A percentile compares a stretch with the other conserved stretches of the same genome.
These are phyloP conservation scores for Ceyx margarethae DNA, from an alignment of 2,113 vertebrate genomes.

Conservation along the genomic window DNA sequence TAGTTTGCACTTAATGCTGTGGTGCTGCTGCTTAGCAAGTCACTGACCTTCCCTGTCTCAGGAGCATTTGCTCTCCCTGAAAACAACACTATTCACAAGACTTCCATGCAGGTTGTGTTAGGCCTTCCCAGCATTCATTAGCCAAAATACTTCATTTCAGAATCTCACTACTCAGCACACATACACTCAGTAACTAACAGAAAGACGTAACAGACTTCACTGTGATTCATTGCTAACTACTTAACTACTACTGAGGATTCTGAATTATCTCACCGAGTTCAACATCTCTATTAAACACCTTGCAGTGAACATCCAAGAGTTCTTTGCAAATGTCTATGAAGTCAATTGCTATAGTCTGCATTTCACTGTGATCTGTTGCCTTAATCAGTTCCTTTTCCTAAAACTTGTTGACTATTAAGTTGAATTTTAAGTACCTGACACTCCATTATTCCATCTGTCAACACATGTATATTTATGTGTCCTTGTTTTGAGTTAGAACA, in stretches of 20 bases:
- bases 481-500: no score
- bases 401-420: not conserved
- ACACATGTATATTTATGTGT: not conserved
- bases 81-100: not conserved
- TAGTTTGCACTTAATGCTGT: not conserved
- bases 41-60: not conserved
- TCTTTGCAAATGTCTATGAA: not conserved
- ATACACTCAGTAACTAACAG: not conserved
- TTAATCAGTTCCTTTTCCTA: not conserved
- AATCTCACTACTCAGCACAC: not conserved
- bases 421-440: not conserved
- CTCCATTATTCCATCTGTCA: not conserved
- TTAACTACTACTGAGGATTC: not conserved
- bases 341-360: not conserved
- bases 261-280: not conserved
- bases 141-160: not conserved
- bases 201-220: not conserved
- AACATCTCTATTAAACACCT: not conserved
- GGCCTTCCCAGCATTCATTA: not conserved
- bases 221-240: not conserved
- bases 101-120: not conserved
- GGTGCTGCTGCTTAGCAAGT: not conserved
- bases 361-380: not conserved
- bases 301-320: not conserved
- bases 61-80: not conserved